phyloP scores from a whole-genome alignment of 1,140 invertebrate species.

The Pseudoatta argentina region DNA sequence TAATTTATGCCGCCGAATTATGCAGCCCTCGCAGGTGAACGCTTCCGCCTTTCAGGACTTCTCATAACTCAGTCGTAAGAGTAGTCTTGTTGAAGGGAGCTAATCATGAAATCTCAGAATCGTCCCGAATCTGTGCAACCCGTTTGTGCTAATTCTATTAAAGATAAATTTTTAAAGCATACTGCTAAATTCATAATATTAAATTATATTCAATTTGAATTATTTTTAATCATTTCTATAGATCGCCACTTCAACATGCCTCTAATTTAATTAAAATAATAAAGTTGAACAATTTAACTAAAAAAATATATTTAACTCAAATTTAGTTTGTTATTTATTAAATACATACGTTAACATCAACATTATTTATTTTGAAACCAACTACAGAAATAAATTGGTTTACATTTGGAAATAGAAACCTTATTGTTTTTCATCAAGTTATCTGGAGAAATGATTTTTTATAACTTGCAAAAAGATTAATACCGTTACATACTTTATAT shows the following conservation, averaged over 20 bases:
- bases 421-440: no score
- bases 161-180: background rate
- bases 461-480: background rate
- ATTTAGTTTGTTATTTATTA: no score
- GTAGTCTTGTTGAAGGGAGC: slow-evolving; percentile 29
- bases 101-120: slow-evolving; percentile 47
- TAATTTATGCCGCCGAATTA: slow-evolving; percentile 85
- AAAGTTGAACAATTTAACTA: no score
- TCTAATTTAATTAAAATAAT: no score
- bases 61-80: slow-evolving; percentile 62
- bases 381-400: no score
- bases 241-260: no score
- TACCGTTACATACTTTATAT: background rate
- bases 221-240: no score
- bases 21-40: slow-evolving; percentile 80
- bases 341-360: no score
- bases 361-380: no score
- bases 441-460: background rate
- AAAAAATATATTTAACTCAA: no score
- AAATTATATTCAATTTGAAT: no score
- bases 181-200: background rate
- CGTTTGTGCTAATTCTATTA: background rate
- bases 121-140: background rate
- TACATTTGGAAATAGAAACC: no score
- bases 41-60: slow-evolving; percentile 70